Evolutionary conservation across 2,113 vertebrate genomes (phyloP), one percentile per base, ranked within the genome.

Genomic region (Pterocles gutturalis): DNA sequence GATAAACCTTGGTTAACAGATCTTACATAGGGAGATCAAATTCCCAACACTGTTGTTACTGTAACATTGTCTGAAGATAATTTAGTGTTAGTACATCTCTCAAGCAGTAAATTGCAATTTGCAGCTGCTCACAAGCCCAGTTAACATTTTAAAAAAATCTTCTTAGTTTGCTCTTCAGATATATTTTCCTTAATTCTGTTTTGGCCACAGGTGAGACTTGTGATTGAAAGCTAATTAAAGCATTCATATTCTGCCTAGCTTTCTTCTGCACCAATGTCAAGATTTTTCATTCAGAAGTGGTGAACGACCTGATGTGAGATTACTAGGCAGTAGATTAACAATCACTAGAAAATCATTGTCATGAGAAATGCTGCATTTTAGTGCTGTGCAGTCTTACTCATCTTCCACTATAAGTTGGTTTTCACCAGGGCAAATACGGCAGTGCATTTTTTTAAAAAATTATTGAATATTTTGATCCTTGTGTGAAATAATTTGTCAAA

Each of bases 11-110:
- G 19, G 41, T 77, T 49, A 25, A 58, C 19, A 43, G 29, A 45
- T 81, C 13, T 83, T 55, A 16, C 17, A 12, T 28, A 10, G 1
- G 1, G 28, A 75, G 5, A 18, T 66, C 0, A 4, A 33, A 43
- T 83, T 87, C 73, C n/a, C 33, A 26, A 0, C 5, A 0, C 41
- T 60, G 14, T 16, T 73, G 31, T 54, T 95, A 41, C 14, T 76
- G 8, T 85, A 31, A 16, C 0, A 0, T 11, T 85, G 12, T 31
- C 36, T 54, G 41, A 65, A 57, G 36, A 15, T 36, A 33, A 25
- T 4, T 5, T 7, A 79, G 24, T 8, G 8, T 53, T 61, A 33
- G 11, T 13, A 7, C 22, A 5, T 57, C 19, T 79, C 36, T 80
- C 58, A 31, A 41, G 10, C 19, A 65, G 28, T 49, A n/a, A n/a